A percentile compares a stretch with the other conserved stretches of the same genome.
These are phyloP conservation scores for Elephantulus edwardii DNA, from an alignment of 2,113 vertebrate species.

Conservation along the genomic window DNA sequence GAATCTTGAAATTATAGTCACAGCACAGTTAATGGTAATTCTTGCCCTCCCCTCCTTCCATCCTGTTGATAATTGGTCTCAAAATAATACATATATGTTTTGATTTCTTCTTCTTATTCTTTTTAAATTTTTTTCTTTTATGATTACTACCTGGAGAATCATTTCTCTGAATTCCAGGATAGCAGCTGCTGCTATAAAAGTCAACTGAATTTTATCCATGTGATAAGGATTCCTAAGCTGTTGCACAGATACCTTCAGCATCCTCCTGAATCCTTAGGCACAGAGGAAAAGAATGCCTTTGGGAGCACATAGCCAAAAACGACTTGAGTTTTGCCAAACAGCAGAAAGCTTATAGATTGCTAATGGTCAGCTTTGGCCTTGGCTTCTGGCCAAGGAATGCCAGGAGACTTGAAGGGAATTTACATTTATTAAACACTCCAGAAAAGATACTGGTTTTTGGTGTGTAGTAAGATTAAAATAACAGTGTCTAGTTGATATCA, in stretches of 20 bases:
- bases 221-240: slow-evolving; percentile 56
- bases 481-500: neutral
- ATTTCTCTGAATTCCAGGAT: slow-evolving; percentile 55
- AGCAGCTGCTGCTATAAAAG: slow-evolving; percentile 66
- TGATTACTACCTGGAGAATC: slow-evolving; percentile 59
- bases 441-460: neutral
- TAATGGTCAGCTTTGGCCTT: slow-evolving; percentile 15
- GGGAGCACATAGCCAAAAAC: neutral
- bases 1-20: slow-evolving; percentile 68
- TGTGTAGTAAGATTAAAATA: slow-evolving; percentile 48
- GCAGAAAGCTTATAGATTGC: neutral
- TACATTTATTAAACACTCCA: neutral
- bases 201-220: slow-evolving; percentile 59
- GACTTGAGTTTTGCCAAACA: neutral
- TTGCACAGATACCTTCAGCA: slow-evolving; percentile 50
- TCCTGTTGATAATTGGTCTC: slow-evolving; percentile 43
- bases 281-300: slow-evolving; percentile 9
- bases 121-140: slow-evolving; percentile 59
- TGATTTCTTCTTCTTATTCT: slow-evolving; percentile 54
- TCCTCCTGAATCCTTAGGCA: slow-evolving; percentile 19
- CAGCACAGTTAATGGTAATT: neutral
- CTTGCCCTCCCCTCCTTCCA: neutral
- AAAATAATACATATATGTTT: slow-evolving; percentile 59
- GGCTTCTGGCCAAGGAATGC: neutral
- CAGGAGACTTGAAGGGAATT: neutral